Base-by-base conservation (phyloP, 2,888 invertebrate species). In the Netelia virgata region DNA sequence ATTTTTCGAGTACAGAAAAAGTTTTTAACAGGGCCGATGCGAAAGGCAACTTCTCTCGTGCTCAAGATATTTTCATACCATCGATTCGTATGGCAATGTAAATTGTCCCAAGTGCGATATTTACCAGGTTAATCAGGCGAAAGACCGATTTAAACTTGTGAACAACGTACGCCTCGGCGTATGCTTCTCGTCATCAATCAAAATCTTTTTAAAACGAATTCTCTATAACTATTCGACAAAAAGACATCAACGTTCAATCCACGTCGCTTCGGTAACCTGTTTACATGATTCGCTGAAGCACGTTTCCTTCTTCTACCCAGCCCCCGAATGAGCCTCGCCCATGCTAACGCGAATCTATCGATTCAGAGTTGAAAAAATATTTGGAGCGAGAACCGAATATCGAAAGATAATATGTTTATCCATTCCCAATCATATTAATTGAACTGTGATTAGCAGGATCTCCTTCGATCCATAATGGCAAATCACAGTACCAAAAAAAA, bases 401-500 rank as follows among this genome's bases (percentile, higher is more conserved):
- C 73, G 73, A 86, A 43, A 47, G 57, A 61, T 23, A 61, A 80
- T 74, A 74, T 84, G 55, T 72, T 66, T 74, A 50, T 64, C 75
- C 55, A 72, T 55, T 64, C 72, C 80, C 64, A 61, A 55, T 70
- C 18, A 68, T 66, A 20, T 43, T 70, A 59, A 68, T 68, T 81
- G 68, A 68, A 84, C 85, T 86, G 86, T 84, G 87, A 81, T 87
- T 86, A 78, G 64, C 75, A 84, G 86, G 84, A 82, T 87, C 85
- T 72, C 57, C 77, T 87, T 86, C 76, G 87, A 84, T 86, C 83
- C 87, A 64, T 70, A 61, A 82, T 78, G 88, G 88, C 89, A 88
- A 90, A 90, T 89, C 90, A 84, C 88, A 88, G 88, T 88, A 88
- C 68, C n/a, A 70, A 73, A 61, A 73, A 68, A 69, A 72, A 53